Conservation (phyloP, 2,113 vertebrate species). For the Mionectes macconnelli region DNA sequence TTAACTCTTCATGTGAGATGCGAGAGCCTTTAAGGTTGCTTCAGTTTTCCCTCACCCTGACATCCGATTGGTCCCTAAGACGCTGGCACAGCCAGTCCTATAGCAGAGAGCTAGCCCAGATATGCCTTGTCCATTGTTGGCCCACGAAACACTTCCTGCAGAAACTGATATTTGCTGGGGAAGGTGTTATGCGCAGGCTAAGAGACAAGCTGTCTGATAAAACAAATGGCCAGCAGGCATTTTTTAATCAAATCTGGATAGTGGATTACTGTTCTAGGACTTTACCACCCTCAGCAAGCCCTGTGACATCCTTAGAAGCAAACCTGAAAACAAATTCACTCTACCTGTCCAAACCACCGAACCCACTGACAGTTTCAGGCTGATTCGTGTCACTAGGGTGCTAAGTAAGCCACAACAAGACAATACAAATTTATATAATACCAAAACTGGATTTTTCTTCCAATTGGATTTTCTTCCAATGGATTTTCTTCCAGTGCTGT, state of each 20-base stretch:
- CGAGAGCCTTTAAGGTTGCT: background rate
- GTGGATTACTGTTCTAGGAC: background rate
- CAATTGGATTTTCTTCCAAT: too few relatives aligned
- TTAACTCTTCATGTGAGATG: background rate
- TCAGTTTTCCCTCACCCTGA: background rate
- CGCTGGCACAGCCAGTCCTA: background rate
- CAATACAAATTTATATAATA: background rate
- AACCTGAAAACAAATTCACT: background rate
- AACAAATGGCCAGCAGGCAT: background rate
- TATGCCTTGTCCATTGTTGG: background rate
- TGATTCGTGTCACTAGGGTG: background rate
- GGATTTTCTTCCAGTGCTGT: background rate
- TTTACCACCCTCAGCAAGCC: background rate
- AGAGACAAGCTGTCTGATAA: background rate
- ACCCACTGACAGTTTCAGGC: background rate
- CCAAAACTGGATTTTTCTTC: too few relatives aligned
- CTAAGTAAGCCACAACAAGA: background rate
- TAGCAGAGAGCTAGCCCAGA: background rate
- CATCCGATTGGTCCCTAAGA: background rate
- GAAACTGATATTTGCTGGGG: background rate
- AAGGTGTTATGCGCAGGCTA: background rate
- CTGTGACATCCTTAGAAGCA: background rate
- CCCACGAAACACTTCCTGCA: background rate
- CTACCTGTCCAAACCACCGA: background rate
- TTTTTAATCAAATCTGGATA: background rate